Conservation (phyloP, 2,113 vertebrate genomes). For the Carassius gibelio region DNA sequence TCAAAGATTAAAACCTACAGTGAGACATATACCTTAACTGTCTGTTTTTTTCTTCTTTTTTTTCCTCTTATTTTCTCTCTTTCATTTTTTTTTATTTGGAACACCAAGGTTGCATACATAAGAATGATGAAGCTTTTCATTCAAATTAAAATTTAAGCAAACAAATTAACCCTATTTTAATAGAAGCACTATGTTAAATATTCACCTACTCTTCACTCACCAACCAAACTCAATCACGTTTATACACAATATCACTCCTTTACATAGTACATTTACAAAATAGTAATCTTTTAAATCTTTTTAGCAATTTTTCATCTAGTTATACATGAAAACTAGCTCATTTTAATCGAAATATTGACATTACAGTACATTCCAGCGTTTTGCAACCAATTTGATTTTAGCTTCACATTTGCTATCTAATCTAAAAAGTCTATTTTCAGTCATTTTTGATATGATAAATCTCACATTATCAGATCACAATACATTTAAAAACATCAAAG, state of each 20-base stretch:
- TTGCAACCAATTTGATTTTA: conserved; percentile 84
- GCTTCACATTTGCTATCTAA: conserved; percentile 55
- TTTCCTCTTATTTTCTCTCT: conserved; percentile 70
- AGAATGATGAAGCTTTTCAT: conserved; percentile 91
- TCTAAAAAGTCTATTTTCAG: conserved; percentile 50
- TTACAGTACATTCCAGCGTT: conserved; percentile 77
- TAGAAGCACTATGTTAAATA: conserved; percentile 90
- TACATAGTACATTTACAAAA: conserved; percentile 87
- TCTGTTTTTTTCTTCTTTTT: conserved; percentile 90
- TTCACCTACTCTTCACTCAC: conserved; percentile 76
- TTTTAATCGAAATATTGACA: conserved; percentile 56
- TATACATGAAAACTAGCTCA: conserved; percentile 90
- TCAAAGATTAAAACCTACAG: conserved; percentile 99
- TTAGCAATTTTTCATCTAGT: conserved; percentile 93
- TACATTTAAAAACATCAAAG: conserved; percentile 58
- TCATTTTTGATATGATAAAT: conserved; percentile 55
- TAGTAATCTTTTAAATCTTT: conserved; percentile 82
- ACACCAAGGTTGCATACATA: conserved; percentile 88
- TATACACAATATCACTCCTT: conserved; percentile 90
- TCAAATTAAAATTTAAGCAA: conserved; percentile 96
- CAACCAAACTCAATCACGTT: conserved; percentile 88
- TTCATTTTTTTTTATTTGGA: conserved; percentile 89
- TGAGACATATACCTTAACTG: conserved; percentile 92
- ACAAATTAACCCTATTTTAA: conserved; percentile 94
- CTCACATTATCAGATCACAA: conserved; percentile 57